Percentiles rank a stretch among this genome's conserved stretches.
Conservation (phyloP, 2,113 vertebrate genomes). For the Hydrochoerus hydrochaeris region DNA sequence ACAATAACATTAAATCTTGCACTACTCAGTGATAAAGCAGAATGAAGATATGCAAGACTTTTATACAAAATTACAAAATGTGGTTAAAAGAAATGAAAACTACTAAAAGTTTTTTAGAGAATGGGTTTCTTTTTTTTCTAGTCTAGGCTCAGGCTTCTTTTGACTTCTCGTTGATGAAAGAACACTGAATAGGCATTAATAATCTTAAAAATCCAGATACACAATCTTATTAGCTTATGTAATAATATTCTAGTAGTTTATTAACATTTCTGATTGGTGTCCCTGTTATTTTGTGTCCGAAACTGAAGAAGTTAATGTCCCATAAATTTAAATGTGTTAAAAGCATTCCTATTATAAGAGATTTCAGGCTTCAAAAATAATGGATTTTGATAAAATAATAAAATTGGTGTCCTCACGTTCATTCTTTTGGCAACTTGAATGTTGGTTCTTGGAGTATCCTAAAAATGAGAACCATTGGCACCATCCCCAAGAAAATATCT, state of each 20-base stretch:
- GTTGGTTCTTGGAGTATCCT: not conserved
- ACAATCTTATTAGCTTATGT: not conserved
- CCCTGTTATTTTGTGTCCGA: not conserved
- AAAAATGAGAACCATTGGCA: not conserved
- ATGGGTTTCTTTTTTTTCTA: not conserved
- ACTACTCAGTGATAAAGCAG: not conserved
- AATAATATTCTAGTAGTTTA: not conserved
- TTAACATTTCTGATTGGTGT: conserved; percentile 17
- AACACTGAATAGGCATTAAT: not conserved
- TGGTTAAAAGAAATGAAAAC: not conserved
- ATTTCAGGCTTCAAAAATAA: not conserved
- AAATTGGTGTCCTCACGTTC: not conserved
- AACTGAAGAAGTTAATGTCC: not conserved
- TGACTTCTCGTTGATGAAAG: not conserved
- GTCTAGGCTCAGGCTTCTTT: not conserved
- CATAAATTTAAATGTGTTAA: not conserved
- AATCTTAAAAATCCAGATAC: not conserved
- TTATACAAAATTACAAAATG: not conserved
- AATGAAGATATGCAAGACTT: not conserved
- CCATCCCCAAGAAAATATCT: not conserved
- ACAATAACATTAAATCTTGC: not conserved
- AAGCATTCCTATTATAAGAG: not conserved
- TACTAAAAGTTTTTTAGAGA: not conserved
- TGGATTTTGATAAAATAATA: not conserved
- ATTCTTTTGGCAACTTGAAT: not conserved